Conservation (phyloP, 2,113 vertebrate species). For the Calidris pygmaea region DNA sequence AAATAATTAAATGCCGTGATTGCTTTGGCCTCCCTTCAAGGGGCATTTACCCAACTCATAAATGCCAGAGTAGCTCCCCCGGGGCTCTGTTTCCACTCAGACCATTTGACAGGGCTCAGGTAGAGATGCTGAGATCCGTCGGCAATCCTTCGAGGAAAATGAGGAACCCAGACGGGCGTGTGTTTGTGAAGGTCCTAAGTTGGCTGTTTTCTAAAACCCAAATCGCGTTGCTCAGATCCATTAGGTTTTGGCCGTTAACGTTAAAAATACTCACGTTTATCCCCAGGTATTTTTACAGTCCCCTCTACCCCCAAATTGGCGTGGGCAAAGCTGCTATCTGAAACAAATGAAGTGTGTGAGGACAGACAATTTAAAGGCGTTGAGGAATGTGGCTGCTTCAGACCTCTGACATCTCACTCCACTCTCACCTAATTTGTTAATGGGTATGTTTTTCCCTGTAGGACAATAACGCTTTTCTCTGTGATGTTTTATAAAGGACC, state of each 20-base stretch:
- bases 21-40: neutral
- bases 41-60: neutral
- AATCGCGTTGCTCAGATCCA: neutral
- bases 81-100: neutral
- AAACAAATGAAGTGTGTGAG: constrained; percentile 17
- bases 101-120: neutral
- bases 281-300: neutral
- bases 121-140: neutral
- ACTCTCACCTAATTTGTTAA: constrained; percentile 42
- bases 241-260: neutral
- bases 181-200: neutral
- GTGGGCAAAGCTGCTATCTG: neutral
- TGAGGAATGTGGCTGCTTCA: neutral
- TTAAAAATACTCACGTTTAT: neutral
- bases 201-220: neutral
- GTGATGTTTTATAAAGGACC: neutral
- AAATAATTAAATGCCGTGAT: neutral
- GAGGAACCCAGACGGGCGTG: neutral
- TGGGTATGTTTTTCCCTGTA: neutral
- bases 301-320: neutral
- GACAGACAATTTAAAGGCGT: neutral
- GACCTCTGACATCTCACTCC: neutral
- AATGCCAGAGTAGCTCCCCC: neutral
- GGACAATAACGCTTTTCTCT: neutral
- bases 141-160: neutral